Conservation (phyloP, 2,113 vertebrate genomes). For the Psophia crepitans region DNA sequence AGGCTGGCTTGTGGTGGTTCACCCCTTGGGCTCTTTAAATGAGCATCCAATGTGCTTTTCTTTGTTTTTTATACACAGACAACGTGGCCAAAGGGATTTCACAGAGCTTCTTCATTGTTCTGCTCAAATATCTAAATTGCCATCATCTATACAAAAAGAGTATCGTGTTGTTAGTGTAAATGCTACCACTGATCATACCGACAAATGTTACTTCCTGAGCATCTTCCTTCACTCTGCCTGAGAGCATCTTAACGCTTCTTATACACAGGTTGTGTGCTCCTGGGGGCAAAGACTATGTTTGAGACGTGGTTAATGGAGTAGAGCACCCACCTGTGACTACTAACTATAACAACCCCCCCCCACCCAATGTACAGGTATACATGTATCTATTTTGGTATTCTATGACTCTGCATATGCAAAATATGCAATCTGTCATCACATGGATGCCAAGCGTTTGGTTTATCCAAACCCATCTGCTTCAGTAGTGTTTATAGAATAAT, state of each 20-base stretch:
- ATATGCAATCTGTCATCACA: not conserved
- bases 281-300: not conserved
- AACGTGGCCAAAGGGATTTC: not conserved
- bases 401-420: not conserved
- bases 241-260: not conserved
- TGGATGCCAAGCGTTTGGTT: not conserved
- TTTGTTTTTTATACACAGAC: not conserved
- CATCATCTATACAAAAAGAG: not conserved
- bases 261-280: not conserved
- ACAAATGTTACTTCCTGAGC: not conserved
- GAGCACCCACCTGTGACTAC: not conserved
- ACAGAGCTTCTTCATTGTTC: not conserved
- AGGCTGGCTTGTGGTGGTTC: not conserved
- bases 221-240: not conserved
- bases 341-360: not conserved
- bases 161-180: not conserved
- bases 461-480: not conserved
- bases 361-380: not conserved
- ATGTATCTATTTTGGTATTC: not conserved
- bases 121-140: not conserved
- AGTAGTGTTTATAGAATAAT: not conserved
- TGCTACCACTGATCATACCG: not conserved
- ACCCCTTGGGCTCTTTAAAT: not conserved
- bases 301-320: not conserved
- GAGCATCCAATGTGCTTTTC: not conserved